Evolutionary conservation across 1,140 invertebrate genomes (phyloP).

Genomic region (Elysia chlorotica): DNA sequence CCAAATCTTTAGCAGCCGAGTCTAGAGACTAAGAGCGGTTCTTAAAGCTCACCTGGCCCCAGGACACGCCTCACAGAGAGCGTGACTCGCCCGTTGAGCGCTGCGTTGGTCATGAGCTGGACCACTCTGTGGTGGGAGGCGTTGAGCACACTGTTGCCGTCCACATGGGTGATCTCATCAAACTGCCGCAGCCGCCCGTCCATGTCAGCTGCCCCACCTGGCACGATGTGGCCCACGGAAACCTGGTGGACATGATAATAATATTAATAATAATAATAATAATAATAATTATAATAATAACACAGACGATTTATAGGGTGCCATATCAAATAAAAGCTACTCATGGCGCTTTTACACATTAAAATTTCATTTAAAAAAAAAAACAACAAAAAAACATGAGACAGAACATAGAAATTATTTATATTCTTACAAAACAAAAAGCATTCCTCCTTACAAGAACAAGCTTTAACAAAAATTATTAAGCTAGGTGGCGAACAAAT

Average conservation of each 20-base stretch:
- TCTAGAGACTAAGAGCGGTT: background rate
- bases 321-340: too few relatives aligned
- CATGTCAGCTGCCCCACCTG: slow-evolving; percentile 78
- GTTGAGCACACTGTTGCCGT: slow-evolving; percentile 77
- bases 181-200: slow-evolving; percentile 77
- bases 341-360: too few relatives aligned
- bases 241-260: too few relatives aligned
- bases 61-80: slow-evolving; percentile 50
- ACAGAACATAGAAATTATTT: too few relatives aligned
- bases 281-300: too few relatives aligned
- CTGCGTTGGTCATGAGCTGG: slow-evolving; percentile 83
- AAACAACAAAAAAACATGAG: too few relatives aligned
- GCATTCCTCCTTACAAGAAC: background rate
- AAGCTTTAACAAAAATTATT: background rate
- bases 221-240: slow-evolving; percentile 83
- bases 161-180: slow-evolving; percentile 79
- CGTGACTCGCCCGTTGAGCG: slow-evolving; percentile 74
- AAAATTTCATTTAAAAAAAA: too few relatives aligned
- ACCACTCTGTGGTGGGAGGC: slow-evolving; percentile 90
- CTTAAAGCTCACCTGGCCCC: slow-evolving; percentile 4
- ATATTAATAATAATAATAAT: too few relatives aligned
- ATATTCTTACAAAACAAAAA: too few relatives aligned
- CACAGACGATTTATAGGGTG: too few relatives aligned
- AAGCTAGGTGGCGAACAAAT: too few relatives aligned
- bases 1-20: too few relatives aligned